Percentiles rank a stretch among this genome's conserved stretches.
These are phyloP conservation scores for Tupaia chinensis DNA, from an alignment of 2,113 vertebrate genomes.

Conservation along the genomic window DNA sequence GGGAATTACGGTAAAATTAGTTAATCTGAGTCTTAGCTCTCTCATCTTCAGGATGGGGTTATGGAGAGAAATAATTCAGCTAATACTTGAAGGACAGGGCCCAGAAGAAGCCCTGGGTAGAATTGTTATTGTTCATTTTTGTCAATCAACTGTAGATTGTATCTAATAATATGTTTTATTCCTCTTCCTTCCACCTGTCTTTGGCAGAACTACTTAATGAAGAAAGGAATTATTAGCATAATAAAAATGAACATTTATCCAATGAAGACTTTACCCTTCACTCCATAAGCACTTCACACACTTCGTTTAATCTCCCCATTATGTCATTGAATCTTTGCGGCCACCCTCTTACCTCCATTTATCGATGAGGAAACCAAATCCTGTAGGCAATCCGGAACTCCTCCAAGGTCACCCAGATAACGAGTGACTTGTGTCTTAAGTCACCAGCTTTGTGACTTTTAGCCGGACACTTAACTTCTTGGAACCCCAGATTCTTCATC, in stretches of 20 bases:
- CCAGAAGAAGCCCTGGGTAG: not conserved
- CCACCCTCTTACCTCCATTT: not conserved
- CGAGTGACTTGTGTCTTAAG: not conserved
- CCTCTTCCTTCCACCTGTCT: not conserved
- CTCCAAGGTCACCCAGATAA: not conserved
- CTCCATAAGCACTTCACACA: not conserved
- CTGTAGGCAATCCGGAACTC: not conserved
- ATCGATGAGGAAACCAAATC: not conserved
- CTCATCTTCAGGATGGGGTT: not conserved
- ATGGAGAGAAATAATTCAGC: not conserved
- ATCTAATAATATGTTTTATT: not conserved
- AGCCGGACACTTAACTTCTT: not conserved
- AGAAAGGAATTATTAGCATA: not conserved
- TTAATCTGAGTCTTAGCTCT: not conserved
- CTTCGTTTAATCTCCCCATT: not conserved
- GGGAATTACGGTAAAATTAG: not conserved
- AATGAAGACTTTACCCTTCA: not conserved
- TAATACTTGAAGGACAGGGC: accelerated
- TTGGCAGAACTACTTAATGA: not conserved
- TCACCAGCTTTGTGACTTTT: not conserved
- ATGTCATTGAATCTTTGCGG: not conserved
- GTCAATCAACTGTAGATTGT: not conserved
- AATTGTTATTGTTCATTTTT: not conserved
- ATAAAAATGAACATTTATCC: not conserved
- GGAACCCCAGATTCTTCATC: not conserved